Percentiles rank a stretch among this genome's conserved stretches.
These are phyloP conservation scores for Blomia tropicalis DNA, from an alignment of 2,888 invertebrate species.

Conservation along the genomic window DNA sequence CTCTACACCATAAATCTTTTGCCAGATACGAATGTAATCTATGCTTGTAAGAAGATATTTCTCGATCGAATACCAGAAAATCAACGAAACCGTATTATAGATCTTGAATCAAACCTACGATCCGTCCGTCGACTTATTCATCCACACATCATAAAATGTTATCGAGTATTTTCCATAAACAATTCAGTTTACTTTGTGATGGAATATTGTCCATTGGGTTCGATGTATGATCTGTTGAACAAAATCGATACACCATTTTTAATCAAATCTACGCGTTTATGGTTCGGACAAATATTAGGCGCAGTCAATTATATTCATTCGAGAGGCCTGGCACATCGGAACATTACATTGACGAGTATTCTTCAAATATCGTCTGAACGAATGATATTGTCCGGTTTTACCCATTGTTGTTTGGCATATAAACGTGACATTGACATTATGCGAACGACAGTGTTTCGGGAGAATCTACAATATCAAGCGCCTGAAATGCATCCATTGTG, in stretches of 20 bases:
- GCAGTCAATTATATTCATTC: not conserved
- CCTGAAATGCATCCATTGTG: conserved; percentile 19
- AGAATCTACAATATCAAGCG: conserved; percentile 11
- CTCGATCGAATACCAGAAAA: not conserved
- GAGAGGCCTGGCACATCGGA: not conserved
- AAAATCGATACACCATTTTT: not conserved
- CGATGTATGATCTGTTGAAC: not conserved
- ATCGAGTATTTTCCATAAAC: not conserved
- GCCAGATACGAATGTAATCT: not conserved
- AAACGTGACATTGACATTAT: not conserved
- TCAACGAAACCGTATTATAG: not conserved
- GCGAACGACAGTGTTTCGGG: not conserved
- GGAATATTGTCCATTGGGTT: not conserved
- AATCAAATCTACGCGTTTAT: not conserved
- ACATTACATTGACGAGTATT: not conserved
- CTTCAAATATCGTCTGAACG: not conserved
- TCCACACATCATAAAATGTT: not conserved
- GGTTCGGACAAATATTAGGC: not conserved
- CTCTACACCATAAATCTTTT: not conserved
- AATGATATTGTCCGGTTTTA: not conserved
- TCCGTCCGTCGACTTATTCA: not conserved
- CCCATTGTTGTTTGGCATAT: not conserved
- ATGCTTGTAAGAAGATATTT: not conserved
- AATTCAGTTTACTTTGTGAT: not conserved
- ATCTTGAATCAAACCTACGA: not conserved